These are phyloP conservation scores for Zosterops borbonicus DNA, from an alignment of 2,113 vertebrate species.

Conservation along the genomic window DNA sequence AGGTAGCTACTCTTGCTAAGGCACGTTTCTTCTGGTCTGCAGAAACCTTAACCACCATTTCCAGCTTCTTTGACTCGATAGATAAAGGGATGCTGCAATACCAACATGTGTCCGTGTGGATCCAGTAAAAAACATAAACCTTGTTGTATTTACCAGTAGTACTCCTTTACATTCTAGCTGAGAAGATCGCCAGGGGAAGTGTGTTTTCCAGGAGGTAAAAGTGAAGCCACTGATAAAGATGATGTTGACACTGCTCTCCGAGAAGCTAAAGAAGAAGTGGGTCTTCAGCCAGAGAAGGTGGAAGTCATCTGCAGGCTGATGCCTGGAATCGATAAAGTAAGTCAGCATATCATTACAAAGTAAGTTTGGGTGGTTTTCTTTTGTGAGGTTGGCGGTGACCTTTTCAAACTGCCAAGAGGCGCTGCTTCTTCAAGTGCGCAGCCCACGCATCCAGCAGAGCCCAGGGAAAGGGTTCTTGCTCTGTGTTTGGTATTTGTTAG, in stretches of 20 bases:
- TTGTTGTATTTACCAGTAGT: neutral
- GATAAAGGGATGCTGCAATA: neutral
- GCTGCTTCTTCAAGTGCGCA: fast-evolving
- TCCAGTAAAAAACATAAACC: neutral
- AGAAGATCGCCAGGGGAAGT: slow-evolving; percentile 85
- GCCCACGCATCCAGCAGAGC: neutral
- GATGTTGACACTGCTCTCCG: slow-evolving; percentile 87
- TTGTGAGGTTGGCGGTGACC: neutral
- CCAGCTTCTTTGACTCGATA: neutral
- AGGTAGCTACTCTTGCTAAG: neutral
- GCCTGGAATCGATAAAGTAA: slow-evolving; percentile 78
- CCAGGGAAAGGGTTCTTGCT: neutral
- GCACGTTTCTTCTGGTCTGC: neutral
- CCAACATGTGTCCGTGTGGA: neutral
- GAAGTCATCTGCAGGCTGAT: slow-evolving; percentile 84
- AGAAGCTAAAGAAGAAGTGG: slow-evolving; percentile 91
- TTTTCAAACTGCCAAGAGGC: neutral
- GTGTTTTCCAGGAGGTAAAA: slow-evolving; percentile 93
- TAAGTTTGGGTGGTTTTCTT: neutral
- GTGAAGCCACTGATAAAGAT: slow-evolving; percentile 79
- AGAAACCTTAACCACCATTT: neutral
- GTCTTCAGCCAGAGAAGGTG: slow-evolving; percentile 79
- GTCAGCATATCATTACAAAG: neutral
- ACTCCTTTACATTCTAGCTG: slow-evolving; percentile 72
- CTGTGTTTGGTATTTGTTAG: neutral